Evolutionary conservation across 2,888 invertebrate genomes (phyloP).

Genomic region (Cyclophora punctaria): DNA sequence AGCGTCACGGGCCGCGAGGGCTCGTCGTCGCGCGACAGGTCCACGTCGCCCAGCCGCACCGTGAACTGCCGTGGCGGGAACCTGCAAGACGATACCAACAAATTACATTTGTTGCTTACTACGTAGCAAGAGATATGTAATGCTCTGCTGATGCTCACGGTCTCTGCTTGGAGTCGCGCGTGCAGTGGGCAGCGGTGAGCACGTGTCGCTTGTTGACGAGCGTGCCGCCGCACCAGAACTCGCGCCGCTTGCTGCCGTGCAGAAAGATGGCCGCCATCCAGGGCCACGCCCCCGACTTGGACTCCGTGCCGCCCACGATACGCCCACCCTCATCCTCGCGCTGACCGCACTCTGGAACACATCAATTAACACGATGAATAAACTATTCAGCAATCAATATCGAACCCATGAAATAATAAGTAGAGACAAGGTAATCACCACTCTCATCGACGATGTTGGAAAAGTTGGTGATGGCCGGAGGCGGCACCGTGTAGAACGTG

Average conservation of each 20-base stretch:
- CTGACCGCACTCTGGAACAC: slow-evolving; percentile 82
- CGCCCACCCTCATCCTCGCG: slow-evolving; percentile 88
- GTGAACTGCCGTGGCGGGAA: slow-evolving; percentile 92
- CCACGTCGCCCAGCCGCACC: slow-evolving; percentile 91
- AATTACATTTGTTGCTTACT: too few species aligned
- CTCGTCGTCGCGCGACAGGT: slow-evolving; percentile 88
- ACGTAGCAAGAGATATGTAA: background rate
- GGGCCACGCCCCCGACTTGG: slow-evolving; percentile 92
- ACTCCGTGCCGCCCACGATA: slow-evolving; percentile 92
- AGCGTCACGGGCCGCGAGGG: slow-evolving; percentile 88
- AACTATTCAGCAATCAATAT: too few species aligned
- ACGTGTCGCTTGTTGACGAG: slow-evolving; percentile 87
- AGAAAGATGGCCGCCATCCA: slow-evolving; percentile 97
- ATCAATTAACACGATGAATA: too few species aligned
- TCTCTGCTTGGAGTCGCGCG: slow-evolving; percentile 89
- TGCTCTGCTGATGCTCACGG: slow-evolving; percentile 77
- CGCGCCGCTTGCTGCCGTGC: slow-evolving; percentile 87
- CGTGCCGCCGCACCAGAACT: slow-evolving; percentile 96
- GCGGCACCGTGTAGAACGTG: slow-evolving; percentile 61
- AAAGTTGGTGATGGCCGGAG: slow-evolving; percentile 54
- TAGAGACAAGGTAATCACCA: slow-evolving; percentile 40
- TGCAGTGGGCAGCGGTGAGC: slow-evolving; percentile 95
- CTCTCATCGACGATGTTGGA: slow-evolving; percentile 71
- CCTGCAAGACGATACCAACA: slow-evolving; percentile 53
- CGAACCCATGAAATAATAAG: too few species aligned